Conservation (phyloP, 2,888 invertebrate species). For the Xestia sexstrigata region DNA sequence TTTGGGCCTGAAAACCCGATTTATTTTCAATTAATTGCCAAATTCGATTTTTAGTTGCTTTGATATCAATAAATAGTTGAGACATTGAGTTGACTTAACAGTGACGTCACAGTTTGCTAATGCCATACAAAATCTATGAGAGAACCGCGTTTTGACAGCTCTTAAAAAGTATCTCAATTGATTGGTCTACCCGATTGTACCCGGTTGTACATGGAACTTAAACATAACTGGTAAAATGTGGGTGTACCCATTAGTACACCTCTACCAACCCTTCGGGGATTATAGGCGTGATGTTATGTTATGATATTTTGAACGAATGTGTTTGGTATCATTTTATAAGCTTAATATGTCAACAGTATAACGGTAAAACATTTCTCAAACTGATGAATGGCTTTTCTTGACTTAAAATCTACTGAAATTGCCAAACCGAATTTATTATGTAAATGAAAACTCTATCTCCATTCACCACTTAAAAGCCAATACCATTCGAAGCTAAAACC, state of each 20-base stretch:
- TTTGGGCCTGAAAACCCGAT: no score
- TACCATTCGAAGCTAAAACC: conserved; percentile 19
- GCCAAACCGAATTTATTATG: neutral
- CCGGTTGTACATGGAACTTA: neutral
- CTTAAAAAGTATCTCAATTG: no score
- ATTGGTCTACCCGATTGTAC: no score
- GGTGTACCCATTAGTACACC: no score
- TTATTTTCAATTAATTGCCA: no score
- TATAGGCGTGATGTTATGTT: neutral
- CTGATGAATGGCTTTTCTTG: neutral
- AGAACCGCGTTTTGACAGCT: no score
- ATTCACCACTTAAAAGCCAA: conserved; percentile 6
- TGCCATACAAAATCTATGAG: no score
- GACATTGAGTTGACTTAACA: no score
- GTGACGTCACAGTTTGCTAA: no score
- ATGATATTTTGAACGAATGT: neutral
- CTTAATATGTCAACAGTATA: neutral
- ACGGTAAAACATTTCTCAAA: neutral
- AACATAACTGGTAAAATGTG: no score
- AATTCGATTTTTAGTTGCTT: no score
- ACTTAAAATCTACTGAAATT: neutral
- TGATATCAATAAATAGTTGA: no score
- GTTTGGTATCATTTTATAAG: neutral
- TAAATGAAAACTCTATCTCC: neutral
- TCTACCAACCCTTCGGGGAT: neutral